Evolutionary conservation across 2,888 invertebrate species (phyloP).

Genomic region (Hetaerina titia): DNA sequence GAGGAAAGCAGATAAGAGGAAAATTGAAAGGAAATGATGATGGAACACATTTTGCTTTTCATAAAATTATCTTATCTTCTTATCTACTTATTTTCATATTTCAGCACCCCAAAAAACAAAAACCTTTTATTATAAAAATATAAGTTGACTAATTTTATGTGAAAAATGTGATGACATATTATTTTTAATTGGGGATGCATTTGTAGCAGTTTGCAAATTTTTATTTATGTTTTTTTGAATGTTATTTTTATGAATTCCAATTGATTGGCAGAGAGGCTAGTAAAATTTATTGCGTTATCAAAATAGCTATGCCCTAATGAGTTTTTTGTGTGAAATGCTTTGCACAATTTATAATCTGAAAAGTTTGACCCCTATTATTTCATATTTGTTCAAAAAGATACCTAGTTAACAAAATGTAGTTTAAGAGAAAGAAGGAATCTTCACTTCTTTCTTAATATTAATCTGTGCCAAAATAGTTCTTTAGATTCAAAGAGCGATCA

Average conservation of each 20-base stretch:
- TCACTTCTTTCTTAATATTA: not conserved
- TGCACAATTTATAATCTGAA: not conserved
- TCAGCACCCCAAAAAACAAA: not conserved
- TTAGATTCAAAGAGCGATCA: not conserved
- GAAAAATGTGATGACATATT: not conserved
- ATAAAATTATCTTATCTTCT: slow-evolving; percentile 33
- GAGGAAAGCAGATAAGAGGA: not conserved
- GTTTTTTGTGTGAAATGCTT: not conserved
- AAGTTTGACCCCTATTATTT: not conserved
- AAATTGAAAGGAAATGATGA: not conserved
- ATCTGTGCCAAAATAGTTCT: slow-evolving; percentile 44
- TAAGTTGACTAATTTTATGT: not conserved
- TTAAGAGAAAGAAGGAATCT: not conserved
- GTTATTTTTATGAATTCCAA: not conserved
- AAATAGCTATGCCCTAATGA: not conserved
- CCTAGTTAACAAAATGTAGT: not conserved
- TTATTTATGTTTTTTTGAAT: not conserved
- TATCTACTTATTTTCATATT: slow-evolving; percentile 39
- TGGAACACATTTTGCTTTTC: not conserved
- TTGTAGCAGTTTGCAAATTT: not conserved
- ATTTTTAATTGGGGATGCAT: not conserved
- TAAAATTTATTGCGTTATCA: not conserved
- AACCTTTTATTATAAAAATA: not conserved
- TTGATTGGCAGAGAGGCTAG: not conserved
- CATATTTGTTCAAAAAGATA: not conserved